These are phyloP conservation scores for Syngnathoides biaculeatus DNA, from an alignment of 2,113 vertebrate species.

Conservation along the genomic window DNA sequence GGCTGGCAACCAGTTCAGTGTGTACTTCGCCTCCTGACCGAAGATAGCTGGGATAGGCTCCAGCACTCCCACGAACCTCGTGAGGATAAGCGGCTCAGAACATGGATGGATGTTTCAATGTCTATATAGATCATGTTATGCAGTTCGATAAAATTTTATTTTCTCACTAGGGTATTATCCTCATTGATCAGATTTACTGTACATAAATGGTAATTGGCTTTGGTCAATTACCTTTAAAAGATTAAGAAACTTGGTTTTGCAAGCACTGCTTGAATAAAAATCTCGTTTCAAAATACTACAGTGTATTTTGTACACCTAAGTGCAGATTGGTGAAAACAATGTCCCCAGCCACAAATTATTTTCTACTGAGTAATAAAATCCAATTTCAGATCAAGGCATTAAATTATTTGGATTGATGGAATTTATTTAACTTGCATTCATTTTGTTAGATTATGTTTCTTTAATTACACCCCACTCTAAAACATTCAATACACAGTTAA, in stretches of 20 bases:
- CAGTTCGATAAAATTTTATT: background rate
- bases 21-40: too few species aligned
- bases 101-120: background rate
- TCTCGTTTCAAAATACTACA: background rate
- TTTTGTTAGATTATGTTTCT: conserved; percentile 47
- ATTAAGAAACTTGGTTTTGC: background rate
- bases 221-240: background rate
- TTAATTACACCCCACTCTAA: conserved; percentile 56
- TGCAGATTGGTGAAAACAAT: background rate
- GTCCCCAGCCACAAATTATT: background rate
- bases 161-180: background rate
- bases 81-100: too few species aligned
- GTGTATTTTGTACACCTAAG: background rate
- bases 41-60: too few species aligned
- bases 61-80: too few species aligned
- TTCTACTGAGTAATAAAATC: conserved; percentile 40
- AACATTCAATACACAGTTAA: conserved; percentile 54
- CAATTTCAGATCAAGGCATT: conserved; percentile 57
- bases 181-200: background rate
- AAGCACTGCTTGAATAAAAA: background rate
- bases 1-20: too few species aligned
- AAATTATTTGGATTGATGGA: conserved; percentile 54
- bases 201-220: background rate
- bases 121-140: background rate
- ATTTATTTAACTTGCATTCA: conserved; percentile 58